These are phyloP conservation scores for Cheilosia urbana DNA, from an alignment of 2,888 invertebrate species.

Conservation along the genomic window DNA sequence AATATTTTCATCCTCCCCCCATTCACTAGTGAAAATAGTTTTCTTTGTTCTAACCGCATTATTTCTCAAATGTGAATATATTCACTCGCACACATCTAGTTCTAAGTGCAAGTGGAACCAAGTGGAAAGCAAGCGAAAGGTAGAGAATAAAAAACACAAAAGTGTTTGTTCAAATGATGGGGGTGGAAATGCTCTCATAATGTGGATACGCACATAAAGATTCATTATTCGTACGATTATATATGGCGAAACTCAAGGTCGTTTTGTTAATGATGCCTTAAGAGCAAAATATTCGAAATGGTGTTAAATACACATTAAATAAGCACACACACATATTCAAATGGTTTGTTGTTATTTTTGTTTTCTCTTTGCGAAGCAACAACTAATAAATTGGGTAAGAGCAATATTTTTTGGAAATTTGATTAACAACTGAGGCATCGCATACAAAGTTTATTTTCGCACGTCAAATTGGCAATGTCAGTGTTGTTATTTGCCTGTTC, in stretches of 20 bases:
- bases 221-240: slow-evolving; percentile 2
- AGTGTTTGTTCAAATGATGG: neutral
- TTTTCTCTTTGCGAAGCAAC: neutral
- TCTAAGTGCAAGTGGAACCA: slow-evolving; percentile 7
- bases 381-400: no score
- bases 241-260: neutral
- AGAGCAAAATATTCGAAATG: neutral
- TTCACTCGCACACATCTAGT: neutral
- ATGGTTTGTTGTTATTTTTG: slow-evolving; percentile 1
- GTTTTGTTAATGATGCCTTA: neutral
- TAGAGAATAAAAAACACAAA: neutral
- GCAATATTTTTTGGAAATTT: no score
- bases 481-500: no score
- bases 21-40: neutral
- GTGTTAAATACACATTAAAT: neutral
- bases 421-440: no score
- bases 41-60: slow-evolving; percentile 8
- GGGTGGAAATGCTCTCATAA: neutral
- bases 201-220: slow-evolving; percentile 1
- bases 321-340: neutral
- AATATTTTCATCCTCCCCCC: neutral
- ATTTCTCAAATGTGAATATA: neutral
- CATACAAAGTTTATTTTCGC: no score
- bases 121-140: slow-evolving; percentile 1
- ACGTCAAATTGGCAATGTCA: no score